These are phyloP conservation scores for Neosilurus hyrtlii DNA, from an alignment of 2,797 vertebrate species.

Conservation along the genomic window DNA sequence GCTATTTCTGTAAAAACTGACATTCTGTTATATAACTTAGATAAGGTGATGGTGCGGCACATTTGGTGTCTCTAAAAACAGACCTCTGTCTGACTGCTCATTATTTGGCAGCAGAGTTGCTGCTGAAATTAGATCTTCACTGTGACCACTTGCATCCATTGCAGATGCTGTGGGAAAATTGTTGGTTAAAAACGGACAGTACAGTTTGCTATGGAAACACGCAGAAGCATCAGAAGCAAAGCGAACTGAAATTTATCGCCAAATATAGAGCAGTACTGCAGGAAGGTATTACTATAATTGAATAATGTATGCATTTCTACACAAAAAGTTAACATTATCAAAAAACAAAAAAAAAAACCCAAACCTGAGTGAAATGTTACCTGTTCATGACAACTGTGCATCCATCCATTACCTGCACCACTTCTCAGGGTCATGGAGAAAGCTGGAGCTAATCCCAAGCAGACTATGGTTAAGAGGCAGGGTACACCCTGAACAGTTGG, in stretches of 20 bases:
- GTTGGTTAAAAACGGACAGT: constrained; percentile 9
- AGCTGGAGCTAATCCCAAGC: too few relatives aligned
- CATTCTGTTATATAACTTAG: constrained; percentile 51
- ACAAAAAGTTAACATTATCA: neutral
- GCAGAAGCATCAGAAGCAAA: neutral
- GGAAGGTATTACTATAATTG: constrained; percentile 8
- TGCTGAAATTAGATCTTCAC: constrained; percentile 43
- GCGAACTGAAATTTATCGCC: neutral
- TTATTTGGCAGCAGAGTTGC: constrained; percentile 36
- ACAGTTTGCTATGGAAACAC: constrained; percentile 32
- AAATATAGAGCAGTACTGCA: neutral
- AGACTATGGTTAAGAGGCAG: too few relatives aligned
- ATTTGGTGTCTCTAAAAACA: constrained; percentile 42
- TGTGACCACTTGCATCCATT: constrained; percentile 27
- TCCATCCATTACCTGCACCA: too few relatives aligned
- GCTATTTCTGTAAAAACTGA: constrained; percentile 52
- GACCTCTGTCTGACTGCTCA: constrained; percentile 30
- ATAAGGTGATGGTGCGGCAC: constrained; percentile 43
- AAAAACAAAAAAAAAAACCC: neutral
- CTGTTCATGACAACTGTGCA: neutral
- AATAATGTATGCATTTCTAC: neutral
- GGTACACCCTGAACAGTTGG: too few relatives aligned
- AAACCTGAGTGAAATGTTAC: neutral
- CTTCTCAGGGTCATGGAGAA: too few relatives aligned
- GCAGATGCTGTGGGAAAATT: neutral